Percentiles rank a stretch among this genome's conserved stretches.
Evolutionary conservation across 2,888 invertebrate genomes (phyloP).

Genomic region (Drosophila acutilabella): DNA sequence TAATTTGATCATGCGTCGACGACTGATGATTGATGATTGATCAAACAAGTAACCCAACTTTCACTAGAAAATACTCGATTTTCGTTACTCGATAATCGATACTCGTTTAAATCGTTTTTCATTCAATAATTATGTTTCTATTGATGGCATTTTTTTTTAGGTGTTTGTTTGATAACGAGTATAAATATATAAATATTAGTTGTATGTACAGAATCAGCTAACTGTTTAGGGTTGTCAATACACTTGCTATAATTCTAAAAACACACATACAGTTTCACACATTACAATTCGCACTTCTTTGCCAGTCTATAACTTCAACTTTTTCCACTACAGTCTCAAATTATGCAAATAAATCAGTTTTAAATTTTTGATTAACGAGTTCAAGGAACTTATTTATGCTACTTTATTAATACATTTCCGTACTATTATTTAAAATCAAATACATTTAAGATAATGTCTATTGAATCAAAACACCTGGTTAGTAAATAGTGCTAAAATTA

Average conservation of each 20-base stretch:
- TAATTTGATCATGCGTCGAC: conserved; percentile 17
- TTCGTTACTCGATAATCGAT: conserved; percentile 3
- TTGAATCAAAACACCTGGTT: no score
- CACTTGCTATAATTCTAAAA: conserved; percentile 1
- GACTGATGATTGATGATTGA: conserved; percentile 18
- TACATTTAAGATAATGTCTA: no score
- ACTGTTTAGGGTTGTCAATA: conserved; percentile 4
- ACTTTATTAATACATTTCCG: no score
- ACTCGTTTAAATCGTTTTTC: conserved; percentile 8
- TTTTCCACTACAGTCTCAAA: neutral
- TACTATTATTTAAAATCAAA: no score
- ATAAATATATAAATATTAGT: neutral
- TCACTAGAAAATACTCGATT: conserved; percentile 11
- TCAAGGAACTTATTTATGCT: no score
- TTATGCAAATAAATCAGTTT: conserved; percentile 15
- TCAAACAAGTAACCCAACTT: conserved; percentile 24
- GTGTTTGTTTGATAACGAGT: conserved; percentile 7
- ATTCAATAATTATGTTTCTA: conserved; percentile 19
- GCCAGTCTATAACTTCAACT: neutral
- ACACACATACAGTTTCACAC: conserved; percentile 10
- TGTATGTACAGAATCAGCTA: conserved; percentile 5
- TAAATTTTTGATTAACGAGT: neutral
- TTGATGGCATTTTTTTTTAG: conserved; percentile 10
- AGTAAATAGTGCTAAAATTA: no score
- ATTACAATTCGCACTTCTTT: neutral